Evolutionary conservation across 1,140 invertebrate genomes (phyloP), one percentile per base, ranked within the genome.

Genomic region (Bacillus rossius): DNA sequence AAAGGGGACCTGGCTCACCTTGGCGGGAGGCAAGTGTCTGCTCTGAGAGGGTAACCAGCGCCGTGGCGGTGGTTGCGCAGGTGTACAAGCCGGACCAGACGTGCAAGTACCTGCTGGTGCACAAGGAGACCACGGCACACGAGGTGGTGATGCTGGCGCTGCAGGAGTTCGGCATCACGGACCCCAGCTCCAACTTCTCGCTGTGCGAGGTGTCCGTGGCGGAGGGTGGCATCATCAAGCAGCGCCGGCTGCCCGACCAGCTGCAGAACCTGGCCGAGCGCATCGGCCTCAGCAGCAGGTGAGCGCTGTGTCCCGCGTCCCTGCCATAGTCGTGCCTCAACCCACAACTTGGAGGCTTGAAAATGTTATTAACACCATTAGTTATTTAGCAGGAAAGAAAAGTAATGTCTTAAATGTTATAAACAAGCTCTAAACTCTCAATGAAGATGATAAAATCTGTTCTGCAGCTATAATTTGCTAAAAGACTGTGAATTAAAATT

Each of bases 61-160:
- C n/a, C n/a, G n/a, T n/a, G n/a, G n/a, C n/a, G n/a, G n/a, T n/a
- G n/a, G n/a, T n/a, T 34, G 29, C 10, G 25, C 34, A 23, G 29
- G 51, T 94, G n/a, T 94, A 90, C 69, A 91, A 92, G 77, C 84
- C 91, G 22, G 97, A 99, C 79, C 96, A 99, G 78, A 92, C 91
- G 3, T 98, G 91, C 79, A 98, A 98, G 77, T 99, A 96, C 78
- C 83, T 99, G 55, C 82, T 96, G 41, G 92, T 99, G 49, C 93
- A 97, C 72, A 98, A 98, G 81, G 96, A 99, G 74, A 99, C 96
- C 2, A 98, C 94, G 22, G 95, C 96, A 0, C 89, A 95, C 68
- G 94, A 99, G 79, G 95, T 99, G 47, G 95, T 99, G 0, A 98
- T 99, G 94, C 77, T 99, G 57, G 90, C 96, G 1, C 78, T 99